Evolutionary conservation across 2,113 vertebrate genomes (phyloP).

Genomic region (Formicarius rufipectus): DNA sequence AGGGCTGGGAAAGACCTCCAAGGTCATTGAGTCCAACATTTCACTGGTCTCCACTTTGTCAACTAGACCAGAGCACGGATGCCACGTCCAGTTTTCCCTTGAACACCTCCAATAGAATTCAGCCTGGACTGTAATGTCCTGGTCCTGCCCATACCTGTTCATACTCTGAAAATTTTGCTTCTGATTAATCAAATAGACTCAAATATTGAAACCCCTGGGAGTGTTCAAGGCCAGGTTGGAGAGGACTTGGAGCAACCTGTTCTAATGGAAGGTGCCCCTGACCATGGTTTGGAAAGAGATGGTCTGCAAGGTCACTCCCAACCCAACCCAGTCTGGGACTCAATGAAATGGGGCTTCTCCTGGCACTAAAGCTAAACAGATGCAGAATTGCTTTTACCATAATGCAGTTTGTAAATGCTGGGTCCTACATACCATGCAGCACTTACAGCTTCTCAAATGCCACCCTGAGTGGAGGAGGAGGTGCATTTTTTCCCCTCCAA

Average conservation of each 20-base stretch:
- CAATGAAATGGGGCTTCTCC: background rate
- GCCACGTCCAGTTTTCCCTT: background rate
- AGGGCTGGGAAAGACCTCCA: background rate
- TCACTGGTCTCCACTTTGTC: background rate
- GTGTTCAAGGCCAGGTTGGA: background rate
- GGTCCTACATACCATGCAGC: background rate
- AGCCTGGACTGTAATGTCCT: background rate
- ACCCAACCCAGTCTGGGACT: background rate
- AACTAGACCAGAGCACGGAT: background rate
- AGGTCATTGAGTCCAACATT: background rate
- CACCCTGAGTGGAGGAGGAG: background rate
- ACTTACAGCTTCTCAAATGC: background rate
- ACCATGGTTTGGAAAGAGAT: rapidly evolving
- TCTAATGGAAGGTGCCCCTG: background rate
- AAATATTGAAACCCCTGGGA: background rate
- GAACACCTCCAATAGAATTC: background rate
- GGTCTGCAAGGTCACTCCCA: background rate
- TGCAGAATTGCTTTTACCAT: background rate
- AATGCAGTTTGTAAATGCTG: background rate
- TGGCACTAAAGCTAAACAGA: background rate
- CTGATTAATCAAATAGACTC: background rate
- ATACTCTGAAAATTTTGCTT: background rate
- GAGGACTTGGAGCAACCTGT: background rate
- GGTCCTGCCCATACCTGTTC: rapidly evolving
- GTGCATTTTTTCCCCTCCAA: background rate